Percentiles rank a stretch among this genome's conserved stretches.
phyloP scores from a whole-genome alignment of 2,888 invertebrate genomes.

The Athripsodes cinereus region DNA sequence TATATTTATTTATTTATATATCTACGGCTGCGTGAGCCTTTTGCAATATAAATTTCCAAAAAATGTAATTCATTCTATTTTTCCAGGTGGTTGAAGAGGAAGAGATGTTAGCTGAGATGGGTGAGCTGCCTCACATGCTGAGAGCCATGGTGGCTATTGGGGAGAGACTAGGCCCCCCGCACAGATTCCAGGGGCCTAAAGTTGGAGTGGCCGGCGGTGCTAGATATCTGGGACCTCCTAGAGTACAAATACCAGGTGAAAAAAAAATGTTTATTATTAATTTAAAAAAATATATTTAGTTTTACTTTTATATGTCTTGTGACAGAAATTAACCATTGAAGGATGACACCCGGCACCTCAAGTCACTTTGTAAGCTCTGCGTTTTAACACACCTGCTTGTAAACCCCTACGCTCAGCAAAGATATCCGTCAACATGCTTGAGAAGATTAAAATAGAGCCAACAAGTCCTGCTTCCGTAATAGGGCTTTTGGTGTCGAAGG shows the following conservation, averaged over 20 bases:
- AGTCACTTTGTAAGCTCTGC: no score
- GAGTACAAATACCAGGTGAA: slow-evolving; percentile 16
- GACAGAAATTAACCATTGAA: no score
- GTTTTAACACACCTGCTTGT: no score
- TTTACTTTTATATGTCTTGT: no score
- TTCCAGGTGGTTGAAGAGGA: slow-evolving; percentile 26
- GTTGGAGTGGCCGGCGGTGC: slow-evolving; percentile 36
- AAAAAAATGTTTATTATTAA: not conserved
- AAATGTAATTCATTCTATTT: not conserved
- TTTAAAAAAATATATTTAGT: no score
- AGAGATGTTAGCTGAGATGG: slow-evolving; percentile 50
- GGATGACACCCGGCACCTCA: no score
- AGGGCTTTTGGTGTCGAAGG: no score
- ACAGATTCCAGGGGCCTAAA: slow-evolving; percentile 37
- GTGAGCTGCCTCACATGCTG: slow-evolving; percentile 70
- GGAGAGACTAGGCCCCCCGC: slow-evolving; percentile 34
- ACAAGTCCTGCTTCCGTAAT: no score
- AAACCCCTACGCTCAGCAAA: no score
- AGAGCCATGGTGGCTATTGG: slow-evolving; percentile 75
- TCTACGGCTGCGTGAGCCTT: no score
- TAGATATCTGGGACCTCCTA: slow-evolving; percentile 20
- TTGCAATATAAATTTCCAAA: not conserved
- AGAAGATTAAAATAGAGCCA: no score
- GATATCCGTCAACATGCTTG: no score
- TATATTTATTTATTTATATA: slow-evolving; percentile 27